Evolutionary conservation across 2,113 vertebrate genomes (phyloP), one percentile per base, ranked within the genome.

Genomic region (Ctenomys sociabilis): DNA sequence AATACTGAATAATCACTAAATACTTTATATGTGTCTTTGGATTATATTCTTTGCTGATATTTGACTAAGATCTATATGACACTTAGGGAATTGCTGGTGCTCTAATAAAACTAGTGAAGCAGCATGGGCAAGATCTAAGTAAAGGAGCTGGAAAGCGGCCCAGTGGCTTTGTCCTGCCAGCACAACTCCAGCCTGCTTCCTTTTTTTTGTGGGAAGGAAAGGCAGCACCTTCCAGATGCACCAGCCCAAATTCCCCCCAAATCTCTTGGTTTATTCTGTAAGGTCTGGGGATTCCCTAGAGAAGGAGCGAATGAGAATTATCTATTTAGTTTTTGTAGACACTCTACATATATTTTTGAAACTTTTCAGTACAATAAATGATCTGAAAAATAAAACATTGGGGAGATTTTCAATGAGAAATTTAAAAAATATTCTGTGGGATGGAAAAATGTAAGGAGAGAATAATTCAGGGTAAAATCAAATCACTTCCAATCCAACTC

Each of bases 51-150:
- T 93, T 68, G 73, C 49, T 96, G 83, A 45, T 85, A 86, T 92
- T 97, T 97, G 92, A 86, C 85, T 37, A 90, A 52, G 40, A 83
- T 85, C 9, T 64, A 52, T 59, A 28, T 68, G 61, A 52, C 90
- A 80, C 80, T 93, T 96, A 85, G 95, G 90, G 90, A 93, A 86
- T 70, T 96, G 90, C 88, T 57, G 68, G 78, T 52, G 49, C 45
- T 94, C 30, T 92, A 94, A 94, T 88, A 92, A 95, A 87, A 96
- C 90, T 88, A 96, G 92, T 94, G 75, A 92, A 95, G 78, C 86
- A 0, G 0, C 59, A 63, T 37, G 66, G 12, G 75, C 4, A 22
- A 85, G 66, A 68, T 22, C 88, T 83, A 66, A 82, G 43, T 17
- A 21, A 32, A 88, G 63, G 54, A 88, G 57, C 49, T 87, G 68